Base-by-base conservation (phyloP, 2,888 invertebrate species). In the Dasysyrphus tricinctus region DNA sequence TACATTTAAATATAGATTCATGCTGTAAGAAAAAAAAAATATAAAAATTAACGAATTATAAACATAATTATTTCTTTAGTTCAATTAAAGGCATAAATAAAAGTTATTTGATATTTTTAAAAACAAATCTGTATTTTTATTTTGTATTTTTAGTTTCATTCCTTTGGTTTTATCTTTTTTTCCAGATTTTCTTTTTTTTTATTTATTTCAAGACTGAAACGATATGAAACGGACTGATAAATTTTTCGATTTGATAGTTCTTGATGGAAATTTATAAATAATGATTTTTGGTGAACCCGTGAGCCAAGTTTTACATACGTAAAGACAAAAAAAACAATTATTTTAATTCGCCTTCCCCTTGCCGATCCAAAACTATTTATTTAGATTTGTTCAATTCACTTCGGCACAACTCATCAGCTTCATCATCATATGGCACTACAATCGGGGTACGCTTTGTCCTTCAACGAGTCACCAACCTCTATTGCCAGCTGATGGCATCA, bases 51-150 rank as follows among this genome's bases (percentile, higher is more conserved):
- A 67, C 54, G n/a, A 67, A 42, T 72, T 59, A 74, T 67, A 59
- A 69, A 67, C 47, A 44, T 83, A 74, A 80, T 88, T 80, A 77
- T 49, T 49, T 34, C 69, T 84, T 88, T 80, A 80, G 80, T 80
- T 88, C 72, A 84, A 84, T 84, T 88, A 73, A 83, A 80, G 78
- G 80, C 75, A 79, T 83, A 74, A 87, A 83, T 80, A 83, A 87
- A 87, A 79, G 73, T 83, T 87, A 80, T 76, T 80, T 83, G 76
- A 83, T 83, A 87, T 83, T 76, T 83, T 83, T 76, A 56, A 83
- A 80, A 83, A 37, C 11, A 75, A 78, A 57, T 37, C n/a, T 44
- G 29, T 39, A 51, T 73, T 69, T 16, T 74, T 63, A 44, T 79
- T 67, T 47, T 72, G 59, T 9, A 67, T 49, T 59, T 39, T 63